phyloP scores from a whole-genome alignment of 2,797 vertebrate species.

The Anolis apletophallus region DNA sequence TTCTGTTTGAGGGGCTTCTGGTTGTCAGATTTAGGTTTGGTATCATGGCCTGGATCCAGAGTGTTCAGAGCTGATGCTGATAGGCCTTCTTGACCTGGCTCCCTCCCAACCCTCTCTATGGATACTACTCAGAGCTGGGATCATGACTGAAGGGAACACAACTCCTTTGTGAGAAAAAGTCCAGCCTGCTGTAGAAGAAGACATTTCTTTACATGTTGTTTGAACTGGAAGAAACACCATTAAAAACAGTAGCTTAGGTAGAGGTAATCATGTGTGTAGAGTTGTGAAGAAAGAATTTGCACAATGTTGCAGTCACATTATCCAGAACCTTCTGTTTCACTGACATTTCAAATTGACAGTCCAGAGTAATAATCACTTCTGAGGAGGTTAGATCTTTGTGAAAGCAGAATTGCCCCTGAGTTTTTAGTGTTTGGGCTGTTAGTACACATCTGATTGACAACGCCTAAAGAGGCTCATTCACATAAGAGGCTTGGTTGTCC shows the following conservation, averaged over 20 bases:
- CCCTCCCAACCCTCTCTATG: too few species aligned
- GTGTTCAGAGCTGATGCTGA: not conserved
- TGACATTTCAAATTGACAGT: constrained; percentile 14
- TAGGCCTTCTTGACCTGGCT: not conserved
- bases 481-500: too few species aligned
- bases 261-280: constrained; percentile 36
- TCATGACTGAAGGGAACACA: not conserved
- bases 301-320: constrained; percentile 32
- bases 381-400: constrained; percentile 20
- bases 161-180: constrained; percentile 6
- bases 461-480: too few species aligned
- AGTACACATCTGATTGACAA: too few species aligned
- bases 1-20: not conserved
- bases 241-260: constrained; percentile 43
- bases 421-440: too few species aligned
- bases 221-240: constrained; percentile 52
- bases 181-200: constrained; percentile 25
- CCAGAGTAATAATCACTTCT: constrained; percentile 21
- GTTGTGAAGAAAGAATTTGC: constrained; percentile 28
- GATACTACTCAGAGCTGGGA: not conserved
- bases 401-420: constrained; percentile 57
- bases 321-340: constrained; percentile 43
- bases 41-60: not conserved
- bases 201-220: constrained; percentile 17
- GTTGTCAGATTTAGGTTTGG: not conserved